These are phyloP conservation scores for Strigamia maritima DNA, from an alignment of 2,888 invertebrate genomes.

Conservation along the genomic window DNA sequence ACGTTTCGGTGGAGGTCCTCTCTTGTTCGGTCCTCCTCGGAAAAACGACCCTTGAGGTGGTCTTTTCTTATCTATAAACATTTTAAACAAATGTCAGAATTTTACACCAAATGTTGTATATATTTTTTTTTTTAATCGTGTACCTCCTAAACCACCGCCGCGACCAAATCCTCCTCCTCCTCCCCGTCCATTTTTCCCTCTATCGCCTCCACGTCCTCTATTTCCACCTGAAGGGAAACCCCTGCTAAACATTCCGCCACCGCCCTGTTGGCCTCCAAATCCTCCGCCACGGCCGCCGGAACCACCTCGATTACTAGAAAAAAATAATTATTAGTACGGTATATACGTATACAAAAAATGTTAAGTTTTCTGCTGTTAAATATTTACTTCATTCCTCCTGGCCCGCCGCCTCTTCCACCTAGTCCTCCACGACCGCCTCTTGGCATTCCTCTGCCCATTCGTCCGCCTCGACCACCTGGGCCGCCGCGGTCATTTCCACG, in stretches of 20 bases:
- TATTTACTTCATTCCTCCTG: conserved; percentile 3
- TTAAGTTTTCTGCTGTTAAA: too few species aligned
- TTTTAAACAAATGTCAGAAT: background rate
- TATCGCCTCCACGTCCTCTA: conserved; percentile 19
- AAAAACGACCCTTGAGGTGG: background rate
- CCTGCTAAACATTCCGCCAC: background rate
- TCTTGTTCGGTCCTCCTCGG: background rate
- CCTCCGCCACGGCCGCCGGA: background rate
- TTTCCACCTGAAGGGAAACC: background rate
- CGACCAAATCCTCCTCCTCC: conserved; percentile 19
- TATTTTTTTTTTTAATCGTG: background rate
- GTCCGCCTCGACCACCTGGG: background rate
- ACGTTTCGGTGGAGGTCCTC: background rate
- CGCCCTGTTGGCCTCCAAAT: background rate
- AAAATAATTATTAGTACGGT: background rate
- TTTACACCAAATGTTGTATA: too few species aligned
- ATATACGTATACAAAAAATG: background rate
- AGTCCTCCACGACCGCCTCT: conserved; percentile 1
- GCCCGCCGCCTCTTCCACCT: background rate
- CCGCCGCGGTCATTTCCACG: background rate
- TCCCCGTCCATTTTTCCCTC: conserved; percentile 2
- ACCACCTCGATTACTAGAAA: background rate
- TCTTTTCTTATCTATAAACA: conserved; percentile 10
- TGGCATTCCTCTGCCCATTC: background rate
- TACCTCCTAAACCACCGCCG: background rate